These are phyloP conservation scores for Eretmochelys imbricata DNA, from an alignment of 2,113 vertebrate species.

Conservation along the genomic window DNA sequence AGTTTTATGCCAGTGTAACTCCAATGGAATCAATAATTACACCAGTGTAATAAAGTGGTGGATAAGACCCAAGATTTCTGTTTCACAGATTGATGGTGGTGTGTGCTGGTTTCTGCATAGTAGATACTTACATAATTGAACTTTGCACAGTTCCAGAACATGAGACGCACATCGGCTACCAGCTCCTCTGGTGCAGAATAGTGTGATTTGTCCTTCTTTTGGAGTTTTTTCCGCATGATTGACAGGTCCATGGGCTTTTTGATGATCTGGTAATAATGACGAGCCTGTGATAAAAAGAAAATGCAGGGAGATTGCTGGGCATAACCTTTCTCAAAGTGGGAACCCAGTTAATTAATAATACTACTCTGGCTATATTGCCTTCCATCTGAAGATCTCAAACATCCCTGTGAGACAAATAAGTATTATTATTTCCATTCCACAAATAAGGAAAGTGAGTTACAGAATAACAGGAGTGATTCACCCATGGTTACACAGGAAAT, in stretches of 20 bases:
- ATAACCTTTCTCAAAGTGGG: background rate
- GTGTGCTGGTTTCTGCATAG: background rate
- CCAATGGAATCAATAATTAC: background rate
- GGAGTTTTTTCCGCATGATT: conserved; percentile 89
- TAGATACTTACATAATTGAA: conserved; percentile 95
- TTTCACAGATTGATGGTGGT: background rate
- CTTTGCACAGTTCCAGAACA: conserved; percentile 98
- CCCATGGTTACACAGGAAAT: no score
- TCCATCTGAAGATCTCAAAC: background rate
- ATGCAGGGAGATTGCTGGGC: background rate
- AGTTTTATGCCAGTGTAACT: background rate
- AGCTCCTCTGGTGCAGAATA: conserved; percentile 90
- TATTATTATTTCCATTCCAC: background rate
- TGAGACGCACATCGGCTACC: conserved; percentile 92
- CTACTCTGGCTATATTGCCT: background rate
- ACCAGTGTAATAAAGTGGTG: background rate
- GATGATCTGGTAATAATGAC: conserved; percentile 99
- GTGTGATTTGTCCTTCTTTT: conserved; percentile 84
- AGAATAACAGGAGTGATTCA: background rate
- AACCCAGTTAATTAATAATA: background rate
- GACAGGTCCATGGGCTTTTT: conserved; percentile 98
- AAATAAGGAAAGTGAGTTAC: background rate
- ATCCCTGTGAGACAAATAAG: background rate
- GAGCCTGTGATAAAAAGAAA: conserved; percentile 83
- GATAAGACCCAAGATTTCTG: background rate